Conservation (phyloP, 1,140 invertebrate genomes). For the Drosophila sp. region DNA sequence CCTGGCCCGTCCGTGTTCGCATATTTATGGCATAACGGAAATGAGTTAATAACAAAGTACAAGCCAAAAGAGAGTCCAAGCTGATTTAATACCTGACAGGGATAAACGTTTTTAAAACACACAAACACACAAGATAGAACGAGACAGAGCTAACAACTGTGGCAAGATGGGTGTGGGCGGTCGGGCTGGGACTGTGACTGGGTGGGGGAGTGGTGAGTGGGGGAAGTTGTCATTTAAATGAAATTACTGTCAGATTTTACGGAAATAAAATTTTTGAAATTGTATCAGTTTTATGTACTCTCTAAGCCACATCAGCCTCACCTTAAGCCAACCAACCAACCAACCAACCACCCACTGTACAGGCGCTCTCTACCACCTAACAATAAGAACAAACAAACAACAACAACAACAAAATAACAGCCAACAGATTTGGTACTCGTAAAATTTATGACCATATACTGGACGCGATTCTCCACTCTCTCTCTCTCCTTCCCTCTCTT, state of each 20-base stretch:
- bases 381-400: slow-evolving; percentile 1
- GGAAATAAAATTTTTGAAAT: slow-evolving; percentile 76
- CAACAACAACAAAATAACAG: slow-evolving; percentile 13
- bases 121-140: slow-evolving; percentile 1
- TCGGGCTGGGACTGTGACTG: too few species aligned
- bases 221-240: slow-evolving; percentile 71
- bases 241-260: slow-evolving; percentile 80
- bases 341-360: too few species aligned
- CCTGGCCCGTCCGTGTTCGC: slow-evolving; percentile 67
- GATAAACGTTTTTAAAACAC: slow-evolving; percentile 65
- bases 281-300: slow-evolving; percentile 75
- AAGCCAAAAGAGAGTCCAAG: slow-evolving; percentile 41
- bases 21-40: slow-evolving; percentile 80
- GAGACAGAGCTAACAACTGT: slow-evolving; percentile 25
- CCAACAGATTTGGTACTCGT: slow-evolving; percentile 26
- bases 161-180: slow-evolving; percentile 29
- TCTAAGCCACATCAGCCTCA: slow-evolving; percentile 23
- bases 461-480: slow-evolving; percentile 42
- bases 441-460: slow-evolving; percentile 74
- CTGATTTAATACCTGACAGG: slow-evolving; percentile 78
- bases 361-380: background rate
- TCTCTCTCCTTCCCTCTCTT: background rate
- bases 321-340: background rate
- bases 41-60: slow-evolving; percentile 80
- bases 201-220: slow-evolving; percentile 25